A percentile compares a stretch with the other conserved stretches of the same genome.
Conservation (phyloP, 2,797 vertebrate species). For the Carapus acus region DNA sequence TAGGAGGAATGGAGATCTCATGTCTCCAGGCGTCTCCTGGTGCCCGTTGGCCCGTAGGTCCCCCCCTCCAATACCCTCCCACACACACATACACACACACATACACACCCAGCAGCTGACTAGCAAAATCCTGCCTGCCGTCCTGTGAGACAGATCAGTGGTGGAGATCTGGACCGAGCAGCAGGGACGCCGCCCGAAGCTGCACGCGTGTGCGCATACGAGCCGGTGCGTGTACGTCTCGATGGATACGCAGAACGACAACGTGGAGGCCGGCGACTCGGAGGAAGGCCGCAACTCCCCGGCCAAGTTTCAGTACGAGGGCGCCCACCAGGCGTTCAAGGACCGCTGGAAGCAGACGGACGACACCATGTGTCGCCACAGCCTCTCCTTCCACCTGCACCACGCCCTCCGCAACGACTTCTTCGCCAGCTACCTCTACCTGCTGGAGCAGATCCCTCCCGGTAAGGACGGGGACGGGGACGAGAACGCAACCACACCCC, state of each 20-base stretch:
- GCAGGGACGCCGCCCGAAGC: slow-evolving; percentile 32
- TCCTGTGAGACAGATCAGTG: slow-evolving; percentile 64
- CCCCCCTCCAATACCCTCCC: slow-evolving; percentile 5
- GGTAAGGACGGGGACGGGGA: slow-evolving; percentile 78
- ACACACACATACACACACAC: neutral
- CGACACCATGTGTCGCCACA: slow-evolving; percentile 83
- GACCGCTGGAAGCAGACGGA: slow-evolving; percentile 86
- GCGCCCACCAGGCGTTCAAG: slow-evolving; percentile 83
- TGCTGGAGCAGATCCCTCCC: slow-evolving; percentile 86
- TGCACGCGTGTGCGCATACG: slow-evolving; percentile 19
- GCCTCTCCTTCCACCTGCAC: slow-evolving; percentile 90
- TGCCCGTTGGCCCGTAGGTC: slow-evolving; percentile 21
- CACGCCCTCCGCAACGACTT: slow-evolving; percentile 85
- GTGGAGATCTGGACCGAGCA: slow-evolving; percentile 70
- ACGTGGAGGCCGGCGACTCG: neutral
- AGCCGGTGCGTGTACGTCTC: slow-evolving; percentile 5
- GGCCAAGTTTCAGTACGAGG: slow-evolving; percentile 69
- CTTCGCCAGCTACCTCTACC: slow-evolving; percentile 92
- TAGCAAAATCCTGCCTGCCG: slow-evolving; percentile 61
- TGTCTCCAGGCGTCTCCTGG: slow-evolving; percentile 41
- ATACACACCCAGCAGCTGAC: slow-evolving; percentile 59
- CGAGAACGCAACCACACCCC: too few relatives aligned
- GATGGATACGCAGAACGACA: neutral
- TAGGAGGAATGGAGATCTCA: slow-evolving; percentile 39
- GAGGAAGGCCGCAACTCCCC: neutral